Evolutionary conservation across 2,113 vertebrate genomes (phyloP).

Genomic region (Myocastor coypus): DNA sequence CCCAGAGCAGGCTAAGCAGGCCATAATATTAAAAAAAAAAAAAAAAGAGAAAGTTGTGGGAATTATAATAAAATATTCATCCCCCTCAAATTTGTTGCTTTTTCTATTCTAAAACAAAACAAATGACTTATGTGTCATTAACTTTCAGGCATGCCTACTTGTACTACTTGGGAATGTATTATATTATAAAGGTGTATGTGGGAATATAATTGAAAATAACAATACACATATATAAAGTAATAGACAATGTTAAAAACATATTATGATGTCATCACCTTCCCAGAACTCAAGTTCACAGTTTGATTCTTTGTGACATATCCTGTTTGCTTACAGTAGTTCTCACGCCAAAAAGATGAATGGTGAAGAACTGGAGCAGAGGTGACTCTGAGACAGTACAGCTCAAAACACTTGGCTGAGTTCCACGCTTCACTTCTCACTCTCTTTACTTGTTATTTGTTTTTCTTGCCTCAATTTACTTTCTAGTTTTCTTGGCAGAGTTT

Average conservation of each 20-base stretch:
- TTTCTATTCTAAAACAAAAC: not conserved
- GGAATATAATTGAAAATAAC: conserved; percentile 20
- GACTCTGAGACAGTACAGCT: not conserved
- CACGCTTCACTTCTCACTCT: not conserved
- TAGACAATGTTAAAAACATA: not conserved
- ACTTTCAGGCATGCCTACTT: not conserved
- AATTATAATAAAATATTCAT: conserved; percentile 31
- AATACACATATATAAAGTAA: not conserved
- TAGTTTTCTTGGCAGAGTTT: not conserved
- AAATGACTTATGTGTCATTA: not conserved
- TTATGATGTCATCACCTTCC: not conserved
- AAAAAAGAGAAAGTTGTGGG: not conserved
- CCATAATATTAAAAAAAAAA: too few relatives aligned
- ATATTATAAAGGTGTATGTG: not conserved
- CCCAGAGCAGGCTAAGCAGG: too few relatives aligned
- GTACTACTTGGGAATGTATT: not conserved
- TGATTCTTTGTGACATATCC: not conserved
- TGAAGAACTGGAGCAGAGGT: not conserved
- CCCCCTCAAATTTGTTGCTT: not conserved
- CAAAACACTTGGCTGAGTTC: not conserved
- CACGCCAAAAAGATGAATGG: not conserved
- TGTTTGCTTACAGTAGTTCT: not conserved
- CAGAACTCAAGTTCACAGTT: not conserved
- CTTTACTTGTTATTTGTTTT: conserved; percentile 27
- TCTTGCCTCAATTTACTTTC: conserved; percentile 23